These are phyloP conservation scores for Listronotus oregonensis DNA, from an alignment of 1,140 invertebrate genomes.

Conservation along the genomic window DNA sequence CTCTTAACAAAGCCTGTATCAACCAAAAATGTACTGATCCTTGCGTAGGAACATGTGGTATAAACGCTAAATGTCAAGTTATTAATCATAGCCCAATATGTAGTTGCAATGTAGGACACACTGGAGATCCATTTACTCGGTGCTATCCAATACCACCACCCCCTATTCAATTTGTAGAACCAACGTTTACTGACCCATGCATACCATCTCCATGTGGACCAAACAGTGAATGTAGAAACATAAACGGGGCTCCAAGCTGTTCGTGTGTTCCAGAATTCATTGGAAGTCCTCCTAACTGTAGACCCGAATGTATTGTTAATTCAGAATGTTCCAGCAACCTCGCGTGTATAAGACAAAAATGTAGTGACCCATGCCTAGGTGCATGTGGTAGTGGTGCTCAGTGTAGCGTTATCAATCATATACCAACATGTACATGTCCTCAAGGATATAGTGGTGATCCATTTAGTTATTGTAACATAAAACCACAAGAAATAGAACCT, in stretches of 20 bases:
- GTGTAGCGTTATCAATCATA: conserved; percentile 73
- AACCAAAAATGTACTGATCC: conserved; percentile 79
- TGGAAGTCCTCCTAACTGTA: conserved; percentile 52
- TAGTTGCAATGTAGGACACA: conserved; percentile 68
- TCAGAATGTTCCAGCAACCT: conserved; percentile 69
- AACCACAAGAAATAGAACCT: conserved; percentile 53
- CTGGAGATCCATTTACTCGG: conserved; percentile 75
- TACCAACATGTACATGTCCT: conserved; percentile 70
- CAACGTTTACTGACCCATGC: conserved; percentile 63
- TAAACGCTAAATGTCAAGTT: conserved; percentile 69
- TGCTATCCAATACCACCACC: conserved; percentile 61
- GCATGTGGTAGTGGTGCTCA: conserved; percentile 72
- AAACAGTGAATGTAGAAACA: conserved; percentile 65
- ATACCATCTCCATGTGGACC: conserved; percentile 68
- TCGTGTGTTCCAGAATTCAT: conserved; percentile 60
- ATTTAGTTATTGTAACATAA: conserved; percentile 68
- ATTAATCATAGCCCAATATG: conserved; percentile 73
- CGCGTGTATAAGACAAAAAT: conserved; percentile 71
- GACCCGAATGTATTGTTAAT: conserved; percentile 72
- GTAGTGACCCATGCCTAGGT: conserved; percentile 72
- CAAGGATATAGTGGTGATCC: conserved; percentile 74
- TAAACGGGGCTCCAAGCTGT: conserved; percentile 63
- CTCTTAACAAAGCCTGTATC: conserved; percentile 76
- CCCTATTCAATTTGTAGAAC: conserved; percentile 47
- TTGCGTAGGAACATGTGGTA: conserved; percentile 75